Conservation (phyloP, 2,797 vertebrate species). For the Choloepus didactylus region DNA sequence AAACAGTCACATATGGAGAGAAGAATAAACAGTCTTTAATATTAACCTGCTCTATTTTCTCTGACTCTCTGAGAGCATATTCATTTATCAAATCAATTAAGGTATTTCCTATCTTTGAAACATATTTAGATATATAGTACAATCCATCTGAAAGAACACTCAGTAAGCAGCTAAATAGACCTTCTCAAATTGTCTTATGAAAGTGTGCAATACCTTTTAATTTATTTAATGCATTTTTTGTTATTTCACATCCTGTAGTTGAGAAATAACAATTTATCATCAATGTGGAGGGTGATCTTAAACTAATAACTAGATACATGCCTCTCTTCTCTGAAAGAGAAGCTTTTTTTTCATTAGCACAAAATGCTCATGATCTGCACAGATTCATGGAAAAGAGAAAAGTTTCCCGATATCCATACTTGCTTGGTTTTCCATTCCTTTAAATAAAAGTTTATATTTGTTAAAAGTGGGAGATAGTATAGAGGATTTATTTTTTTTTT, state of each 20-base stretch:
- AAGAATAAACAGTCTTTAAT: constrained; percentile 63
- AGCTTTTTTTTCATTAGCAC: not conserved
- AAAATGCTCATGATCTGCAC: not conserved
- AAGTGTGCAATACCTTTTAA: not conserved
- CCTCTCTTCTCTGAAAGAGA: not conserved
- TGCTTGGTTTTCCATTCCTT: not conserved
- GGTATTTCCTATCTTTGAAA: constrained; percentile 67
- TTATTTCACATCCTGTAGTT: not conserved
- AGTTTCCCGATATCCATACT: not conserved
- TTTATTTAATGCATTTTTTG: not conserved
- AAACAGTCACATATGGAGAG: constrained; percentile 54
- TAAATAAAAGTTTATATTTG: not conserved
- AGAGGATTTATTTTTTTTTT: not conserved
- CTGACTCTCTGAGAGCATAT: not conserved
- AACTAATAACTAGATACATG: not conserved
- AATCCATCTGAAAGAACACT: not conserved
- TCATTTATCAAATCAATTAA: constrained; percentile 72
- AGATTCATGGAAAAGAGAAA: not conserved
- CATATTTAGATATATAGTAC: not conserved
- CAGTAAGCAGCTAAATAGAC: not conserved
- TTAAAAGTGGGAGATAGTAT: not conserved
- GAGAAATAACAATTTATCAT: not conserved
- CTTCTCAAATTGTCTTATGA: not conserved
- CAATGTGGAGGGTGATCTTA: not conserved
- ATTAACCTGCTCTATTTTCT: constrained; percentile 50